Base-by-base conservation (phyloP, 2,888 invertebrate genomes). In the Leucoma salicis region DNA sequence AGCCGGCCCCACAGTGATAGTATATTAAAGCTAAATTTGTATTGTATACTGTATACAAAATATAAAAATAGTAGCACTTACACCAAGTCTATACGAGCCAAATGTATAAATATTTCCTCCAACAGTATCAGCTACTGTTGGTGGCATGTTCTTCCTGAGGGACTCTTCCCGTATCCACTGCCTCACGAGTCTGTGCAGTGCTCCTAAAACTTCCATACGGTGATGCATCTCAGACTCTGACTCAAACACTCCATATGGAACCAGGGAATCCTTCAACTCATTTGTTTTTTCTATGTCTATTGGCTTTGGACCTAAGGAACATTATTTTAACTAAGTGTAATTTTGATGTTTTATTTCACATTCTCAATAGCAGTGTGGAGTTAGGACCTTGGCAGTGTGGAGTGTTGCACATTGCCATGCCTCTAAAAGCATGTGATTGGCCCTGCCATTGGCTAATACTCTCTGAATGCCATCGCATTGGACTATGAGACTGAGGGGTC, bases 41-140 rank as follows among this genome's bases (percentile, higher is more conserved):
- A n/a, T n/a, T n/a, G n/a, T n/a, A n/a, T n/a, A n/a, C n/a, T n/a
- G n/a, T n/a, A n/a, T n/a, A n/a, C n/a, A n/a, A n/a, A n/a, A n/a
- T n/a, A n/a, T n/a, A n/a, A n/a, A n/a, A n/a, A n/a, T n/a, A n/a
- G n/a, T n/a, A n/a, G n/a, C 8, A 21, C 91, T 87, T 61, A 92
- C 99, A 63, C 99, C 96, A 60, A 96, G 92, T 57, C 97, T 91
- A 78, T 99, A 99, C 41, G 99, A 99, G 32, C 99, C 99, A 83
- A 99, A 99, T n/a, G 99, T 99, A 75, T 97, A 99, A 48, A 99
- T 97, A 88, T 99, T 99, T 2, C 99, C 99, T 14, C 99, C 99
- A 43, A 99, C 95, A 57, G 94, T 94, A 40, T 97, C 97, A 1
- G 97, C 96, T 1, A 97, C 94, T 59, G 93, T 95, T 42, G 94